Base-by-base conservation (phyloP, 2,113 vertebrate genomes). In the Cyanistes caeruleus region DNA sequence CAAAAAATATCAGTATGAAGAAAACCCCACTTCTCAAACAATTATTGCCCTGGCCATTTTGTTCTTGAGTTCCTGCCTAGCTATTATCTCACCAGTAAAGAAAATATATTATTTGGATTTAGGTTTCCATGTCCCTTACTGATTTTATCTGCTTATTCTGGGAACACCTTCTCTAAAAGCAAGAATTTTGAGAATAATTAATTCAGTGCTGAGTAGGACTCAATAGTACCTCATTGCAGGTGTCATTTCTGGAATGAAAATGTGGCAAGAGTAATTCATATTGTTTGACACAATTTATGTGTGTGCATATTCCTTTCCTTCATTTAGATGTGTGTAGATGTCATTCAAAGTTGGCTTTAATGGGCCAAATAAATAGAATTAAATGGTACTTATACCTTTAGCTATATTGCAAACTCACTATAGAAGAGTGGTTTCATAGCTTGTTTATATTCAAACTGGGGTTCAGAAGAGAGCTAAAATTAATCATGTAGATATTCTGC, bases 101-200 rank as follows among this genome's bases (percentile, higher is more conserved):
- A 69, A 64, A 84, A 59, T 1, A 41, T 14, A 43, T 23, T 77
- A 24, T 82, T 75, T 78, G 7, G 10, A 70, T 64, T 67, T n/a
- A 75, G 8, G 4, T 63, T 93, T 16, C 7, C 5, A 2, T n/a
- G 6, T 73, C 68, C 28, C 15, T 87, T 31, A 58, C n/a, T 33
- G 8, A 63, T 56, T 62, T 82, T 60, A 69, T 41, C 22, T 79
- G 30, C 30, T 89, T 93, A 35, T 85, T 90, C 73, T 85, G n/a
- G 49, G 67, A 94, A 53, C 7, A 89, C 2, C 9, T 24, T 69
- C 33, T 90, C 56, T 49, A 75, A 92, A 93, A 87, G 12, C 27
- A 93, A 63, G 27, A 83, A 79, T 89, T 92, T 53, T 92, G 35
- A 84, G 91, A 92, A 87, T n/a, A 4, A 76, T 22, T 63, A 21